Conservation (phyloP, 2,888 invertebrate species). For the Idaea dimidiata region DNA sequence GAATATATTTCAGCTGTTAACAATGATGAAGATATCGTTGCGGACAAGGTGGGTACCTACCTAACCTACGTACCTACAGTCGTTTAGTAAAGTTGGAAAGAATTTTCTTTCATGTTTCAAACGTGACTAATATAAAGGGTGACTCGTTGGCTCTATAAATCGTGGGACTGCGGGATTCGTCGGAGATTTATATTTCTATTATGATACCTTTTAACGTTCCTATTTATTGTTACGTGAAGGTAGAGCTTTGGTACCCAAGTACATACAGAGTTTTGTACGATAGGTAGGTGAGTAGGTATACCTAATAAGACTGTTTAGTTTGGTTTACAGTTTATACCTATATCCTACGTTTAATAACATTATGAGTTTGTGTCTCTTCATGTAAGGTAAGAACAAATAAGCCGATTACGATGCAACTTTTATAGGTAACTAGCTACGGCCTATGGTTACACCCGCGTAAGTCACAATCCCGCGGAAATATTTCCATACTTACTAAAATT, state of each 20-base stretch:
- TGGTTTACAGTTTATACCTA: too few relatives aligned
- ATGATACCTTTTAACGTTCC: conserved; percentile 38
- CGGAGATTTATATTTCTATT: conserved; percentile 72
- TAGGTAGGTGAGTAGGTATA: neutral
- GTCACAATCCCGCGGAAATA: too few relatives aligned
- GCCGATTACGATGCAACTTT: too few relatives aligned
- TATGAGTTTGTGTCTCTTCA: too few relatives aligned
- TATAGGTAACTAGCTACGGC: too few relatives aligned
- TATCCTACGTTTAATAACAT: too few relatives aligned
- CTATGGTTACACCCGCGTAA: too few relatives aligned
- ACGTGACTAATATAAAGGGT: conserved; percentile 72
- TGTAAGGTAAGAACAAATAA: too few relatives aligned
- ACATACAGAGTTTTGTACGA: neutral
- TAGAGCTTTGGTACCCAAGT: too few relatives aligned
- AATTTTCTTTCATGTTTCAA: conserved; percentile 53
- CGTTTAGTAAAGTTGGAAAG: conserved; percentile 38
- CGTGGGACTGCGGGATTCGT: conserved; percentile 45
- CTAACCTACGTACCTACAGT: neutral
- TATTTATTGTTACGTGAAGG: conserved; percentile 1
- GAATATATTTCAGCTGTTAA: conserved; percentile 37
- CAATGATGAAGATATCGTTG: conserved; percentile 34
- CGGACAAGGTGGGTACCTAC: too few relatives aligned
- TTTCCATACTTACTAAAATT: too few relatives aligned
- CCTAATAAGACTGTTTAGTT: too few relatives aligned
- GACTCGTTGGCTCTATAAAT: conserved; percentile 62